These are phyloP conservation scores for Platysteira castanea DNA, from an alignment of 2,113 vertebrate genomes.

Conservation along the genomic window DNA sequence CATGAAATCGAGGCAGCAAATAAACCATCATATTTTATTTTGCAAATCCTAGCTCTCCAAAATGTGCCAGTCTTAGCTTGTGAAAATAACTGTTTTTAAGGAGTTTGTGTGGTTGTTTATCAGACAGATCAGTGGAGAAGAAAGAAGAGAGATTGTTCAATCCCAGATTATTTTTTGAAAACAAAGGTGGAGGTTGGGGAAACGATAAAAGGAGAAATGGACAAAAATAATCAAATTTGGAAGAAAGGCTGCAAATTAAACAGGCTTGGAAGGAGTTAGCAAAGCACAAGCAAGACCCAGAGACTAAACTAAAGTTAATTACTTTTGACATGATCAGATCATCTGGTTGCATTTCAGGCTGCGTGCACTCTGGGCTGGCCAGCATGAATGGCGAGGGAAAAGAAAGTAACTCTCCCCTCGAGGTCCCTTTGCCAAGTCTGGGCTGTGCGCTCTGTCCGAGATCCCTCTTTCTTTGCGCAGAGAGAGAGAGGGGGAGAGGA, in stretches of 20 bases:
- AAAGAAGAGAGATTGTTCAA: neutral
- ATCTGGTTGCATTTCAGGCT: constrained; percentile 43
- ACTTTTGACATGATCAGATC: constrained; percentile 66
- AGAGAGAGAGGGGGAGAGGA: constrained; percentile 69
- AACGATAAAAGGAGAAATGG: neutral
- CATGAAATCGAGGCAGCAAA: neutral
- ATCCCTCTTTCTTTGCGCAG: constrained; percentile 70
- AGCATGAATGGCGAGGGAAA: constrained; percentile 20
- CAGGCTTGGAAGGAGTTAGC: constrained; percentile 6
- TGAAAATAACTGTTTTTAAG: neutral
- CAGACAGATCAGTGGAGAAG: neutral
- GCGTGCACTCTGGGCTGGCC: neutral
- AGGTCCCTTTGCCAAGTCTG: constrained; percentile 55
- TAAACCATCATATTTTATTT: neutral
- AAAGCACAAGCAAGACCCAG: neutral
- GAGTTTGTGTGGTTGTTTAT: neutral
- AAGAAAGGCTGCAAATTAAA: constrained; percentile 44
- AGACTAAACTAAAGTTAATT: constrained; percentile 65
- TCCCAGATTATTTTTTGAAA: neutral
- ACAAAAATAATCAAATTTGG: neutral
- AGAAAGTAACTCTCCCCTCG: constrained; percentile 64
- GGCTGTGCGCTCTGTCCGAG: constrained; percentile 44
- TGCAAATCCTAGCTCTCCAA: neutral
- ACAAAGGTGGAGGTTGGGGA: neutral
- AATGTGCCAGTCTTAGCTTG: neutral